Evolutionary conservation across 2,113 vertebrate species (phyloP).

Genomic region (Halichoerus grypus): DNA sequence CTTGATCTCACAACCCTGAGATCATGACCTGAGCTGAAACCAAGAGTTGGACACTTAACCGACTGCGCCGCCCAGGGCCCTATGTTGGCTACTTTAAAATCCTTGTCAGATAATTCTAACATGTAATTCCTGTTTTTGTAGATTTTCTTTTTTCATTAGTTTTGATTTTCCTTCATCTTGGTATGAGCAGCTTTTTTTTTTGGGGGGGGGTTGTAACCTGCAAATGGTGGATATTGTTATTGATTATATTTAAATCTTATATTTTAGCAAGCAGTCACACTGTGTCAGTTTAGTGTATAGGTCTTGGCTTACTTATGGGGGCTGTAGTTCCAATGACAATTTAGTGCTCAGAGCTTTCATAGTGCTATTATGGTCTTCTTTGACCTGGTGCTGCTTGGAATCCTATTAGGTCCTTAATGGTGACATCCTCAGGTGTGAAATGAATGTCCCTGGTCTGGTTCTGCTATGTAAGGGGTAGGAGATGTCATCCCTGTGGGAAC

Average conservation of each 20-base stretch:
- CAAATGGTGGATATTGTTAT: background rate
- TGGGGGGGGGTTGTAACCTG: background rate
- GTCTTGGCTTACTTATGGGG: background rate
- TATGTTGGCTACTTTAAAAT: background rate
- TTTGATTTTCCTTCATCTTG: background rate
- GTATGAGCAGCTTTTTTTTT: background rate
- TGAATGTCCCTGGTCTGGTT: background rate
- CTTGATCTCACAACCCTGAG: background rate
- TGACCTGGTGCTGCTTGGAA: background rate
- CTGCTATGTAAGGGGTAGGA: background rate
- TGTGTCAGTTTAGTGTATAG: background rate
- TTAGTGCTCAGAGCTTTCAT: background rate
- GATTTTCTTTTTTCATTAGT: background rate
- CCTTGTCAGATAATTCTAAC: background rate
- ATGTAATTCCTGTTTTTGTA: background rate
- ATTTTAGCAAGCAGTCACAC: background rate
- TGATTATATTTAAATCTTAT: background rate
- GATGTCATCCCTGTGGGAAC: background rate
- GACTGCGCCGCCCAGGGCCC: background rate
- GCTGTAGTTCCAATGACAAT: background rate
- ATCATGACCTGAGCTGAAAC: too few relatives aligned
- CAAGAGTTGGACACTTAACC: too few relatives aligned
- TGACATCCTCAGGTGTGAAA: background rate
- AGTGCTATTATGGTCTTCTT: background rate
- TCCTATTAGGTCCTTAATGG: background rate